Evolutionary conservation across 2,888 invertebrate genomes (phyloP).

Genomic region (Caprella mutica): DNA sequence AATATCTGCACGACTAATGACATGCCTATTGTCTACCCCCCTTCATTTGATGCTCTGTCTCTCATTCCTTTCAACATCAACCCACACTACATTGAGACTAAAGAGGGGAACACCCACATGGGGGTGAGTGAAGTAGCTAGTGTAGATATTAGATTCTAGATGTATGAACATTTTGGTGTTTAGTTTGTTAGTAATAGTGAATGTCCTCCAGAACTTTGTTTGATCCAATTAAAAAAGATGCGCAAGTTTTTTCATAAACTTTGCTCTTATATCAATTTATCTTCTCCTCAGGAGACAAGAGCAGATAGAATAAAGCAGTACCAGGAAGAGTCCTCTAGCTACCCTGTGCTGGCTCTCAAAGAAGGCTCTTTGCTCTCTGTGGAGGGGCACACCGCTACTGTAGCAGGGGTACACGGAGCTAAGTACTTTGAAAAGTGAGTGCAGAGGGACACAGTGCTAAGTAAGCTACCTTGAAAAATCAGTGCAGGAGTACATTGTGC

Average conservation of each 20-base stretch:
- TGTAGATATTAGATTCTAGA: background rate
- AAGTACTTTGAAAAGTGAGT: no score
- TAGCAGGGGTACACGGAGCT: no score
- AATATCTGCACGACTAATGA: slow-evolving; percentile 76
- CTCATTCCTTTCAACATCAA: slow-evolving; percentile 74
- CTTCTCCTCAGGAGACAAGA: slow-evolving; percentile 56
- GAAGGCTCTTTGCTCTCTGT: slow-evolving; percentile 59
- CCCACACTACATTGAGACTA: slow-evolving; percentile 64
- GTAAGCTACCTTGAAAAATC: no score
- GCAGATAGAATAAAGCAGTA: slow-evolving; percentile 61
- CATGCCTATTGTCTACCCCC: slow-evolving; percentile 73
- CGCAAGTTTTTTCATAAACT: background rate
- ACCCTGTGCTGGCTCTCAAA: slow-evolving; percentile 56
- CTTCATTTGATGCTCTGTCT: slow-evolving; percentile 56
- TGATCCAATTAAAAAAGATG: background rate
- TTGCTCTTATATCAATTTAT: slow-evolving; percentile 2
- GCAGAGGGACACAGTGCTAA: no score
- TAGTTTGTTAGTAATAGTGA: background rate
- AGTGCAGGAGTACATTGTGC: no score
- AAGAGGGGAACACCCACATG: slow-evolving; percentile 53
- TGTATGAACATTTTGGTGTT: background rate
- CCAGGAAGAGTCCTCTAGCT: slow-evolving; percentile 49
- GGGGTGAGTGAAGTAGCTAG: slow-evolving; percentile 43
- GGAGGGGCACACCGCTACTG: no score
- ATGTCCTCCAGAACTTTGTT: background rate